Evolutionary conservation across 2,888 invertebrate species (phyloP), one percentile per base, ranked within the genome.

Genomic region (Antheraea yamamai): DNA sequence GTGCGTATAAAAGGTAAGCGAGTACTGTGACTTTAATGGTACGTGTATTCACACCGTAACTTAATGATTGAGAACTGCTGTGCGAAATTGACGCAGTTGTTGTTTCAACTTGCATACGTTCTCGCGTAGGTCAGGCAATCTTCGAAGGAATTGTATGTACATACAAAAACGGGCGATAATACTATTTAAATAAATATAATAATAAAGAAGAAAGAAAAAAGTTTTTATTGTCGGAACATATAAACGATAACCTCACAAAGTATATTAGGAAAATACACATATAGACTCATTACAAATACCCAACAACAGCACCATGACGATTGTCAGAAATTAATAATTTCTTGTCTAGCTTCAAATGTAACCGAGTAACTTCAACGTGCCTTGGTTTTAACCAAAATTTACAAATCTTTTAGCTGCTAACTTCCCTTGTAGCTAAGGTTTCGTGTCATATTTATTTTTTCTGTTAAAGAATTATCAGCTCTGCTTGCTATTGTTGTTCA

Each of bases 21-120:
- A 81, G 80, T 77, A 79, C 79, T 81, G 78, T 70, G 79, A 77
- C 82, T 82, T 83, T 86, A 85, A 87, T 84, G 81, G 84, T 78
- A 75, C 75, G 74, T 66, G 4, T 10, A 4, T 39, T 83, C 51
- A 85, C 84, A 87, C 87, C 77, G 81, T 10, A 7, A 10, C 68
- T 81, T 78, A 80, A 76, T 64, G 1, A 35, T 20, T 7, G 26
- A 26, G n/a, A 64, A 61, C 23, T 70, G n/a, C 23, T n/a, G 23
- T 7, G 2, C 23, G 10, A 61, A 23, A 1, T 55, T 7, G 7
- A 4, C 20, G 20, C 7, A n/a, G 1, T 20, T 20, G 6, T 7
- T 55, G 20, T 55, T 55, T 55, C 7, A 55, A 55, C 20, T 18
- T 20, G 52, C 52, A 52, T 52, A 20, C 6, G 20, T 18, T 55